Evolutionary conservation across 2,113 vertebrate species (phyloP), one percentile per base, ranked within the genome.

Genomic region (Hiodon tergisus): DNA sequence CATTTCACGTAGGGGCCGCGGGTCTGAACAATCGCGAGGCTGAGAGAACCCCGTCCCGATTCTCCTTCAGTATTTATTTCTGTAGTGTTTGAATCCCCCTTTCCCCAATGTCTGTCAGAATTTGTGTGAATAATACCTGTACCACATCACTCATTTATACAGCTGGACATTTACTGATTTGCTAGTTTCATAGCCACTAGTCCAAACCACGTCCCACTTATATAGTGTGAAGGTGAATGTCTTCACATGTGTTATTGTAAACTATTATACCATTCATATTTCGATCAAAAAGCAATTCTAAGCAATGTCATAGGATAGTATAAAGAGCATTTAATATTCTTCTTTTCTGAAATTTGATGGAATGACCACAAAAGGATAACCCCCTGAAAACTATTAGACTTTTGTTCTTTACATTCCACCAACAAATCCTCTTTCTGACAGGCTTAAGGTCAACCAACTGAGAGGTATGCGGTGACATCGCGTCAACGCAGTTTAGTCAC

Each of bases 291-390:
- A 31, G 31, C 31, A 31, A 31, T 31, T 31, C 31, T 31, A 31
- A 31, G 31, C 31, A 31, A 31, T 31, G 31, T 31, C 31, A 31
- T 31, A 31, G 31, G 31, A 31, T 31, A 31, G 31, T 31, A 31
- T 31, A 31, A 31, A 31, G 31, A 31, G 31, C 31, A 31, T 31
- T 31, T 31, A 31, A 31, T 31, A 31, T 31, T 31, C 31, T 31
- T 31, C 31, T 31, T 31, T 31, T 31, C 31, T 31, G 31, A 31
- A 31, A 31, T 31, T 31, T 31, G 66, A 68, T 68, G 50, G 46
- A 51, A 51, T 68, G 7, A 68, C 52, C 47, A 68, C 66, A n/a
- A 50, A 55, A 69, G 52, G n/a, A 10, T 69, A 69, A 55, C 68
- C 31, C 31, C 31, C 31, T 17, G 68, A 31, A 69, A 54, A 55